Evolutionary conservation across 2,888 invertebrate species (phyloP), one percentile per base, ranked within the genome.

Genomic region (Hetaerina titia): DNA sequence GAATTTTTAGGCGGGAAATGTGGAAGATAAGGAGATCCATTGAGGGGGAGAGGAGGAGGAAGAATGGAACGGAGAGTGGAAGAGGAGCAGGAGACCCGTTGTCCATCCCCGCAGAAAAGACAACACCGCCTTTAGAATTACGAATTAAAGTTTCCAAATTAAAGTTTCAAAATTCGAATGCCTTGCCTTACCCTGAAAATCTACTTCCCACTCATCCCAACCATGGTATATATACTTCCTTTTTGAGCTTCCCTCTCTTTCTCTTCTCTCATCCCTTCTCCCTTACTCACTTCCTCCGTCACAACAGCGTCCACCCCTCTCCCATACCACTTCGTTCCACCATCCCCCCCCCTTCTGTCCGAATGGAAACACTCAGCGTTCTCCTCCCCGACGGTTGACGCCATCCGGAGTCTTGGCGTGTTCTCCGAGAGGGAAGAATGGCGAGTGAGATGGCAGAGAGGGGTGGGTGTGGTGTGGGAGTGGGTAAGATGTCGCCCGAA

Each of bases 111-210:
- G 45, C 58, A 19, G 88, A 89, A 89, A 89, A 89, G 57, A 89
- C 56, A 58, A 58, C 56, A 56, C 56, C 89, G 58, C 15, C 57
- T 89, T 89, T 89, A 56, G 89, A 89, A 57, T 89, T 57, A 57
- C 57, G 17, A 89, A 89, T 89, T 89, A 58, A 89, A 89, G 89
- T 89, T 89, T 89, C 89, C 89, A 89, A 89, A 89, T 89, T 89
- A 58, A 58, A 89, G 89, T 89, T 89, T 56, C 89, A n/a, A 89
- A n/a, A 58, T 58, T 58, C 6, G 89, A 58, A 89, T 89, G 89
- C 19, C 56, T 57, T 19, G 57, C 57, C n/a, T 22, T n/a, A n/a
- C 89, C 57, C 19, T 64, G 19, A 9, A 8, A 22, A 89, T 19
- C 56, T 9, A 56, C 89, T 5, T 19, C 57, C 17, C 57, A 2